Conservation (phyloP, 2,888 invertebrate species). For the Brenthis hecate region DNA sequence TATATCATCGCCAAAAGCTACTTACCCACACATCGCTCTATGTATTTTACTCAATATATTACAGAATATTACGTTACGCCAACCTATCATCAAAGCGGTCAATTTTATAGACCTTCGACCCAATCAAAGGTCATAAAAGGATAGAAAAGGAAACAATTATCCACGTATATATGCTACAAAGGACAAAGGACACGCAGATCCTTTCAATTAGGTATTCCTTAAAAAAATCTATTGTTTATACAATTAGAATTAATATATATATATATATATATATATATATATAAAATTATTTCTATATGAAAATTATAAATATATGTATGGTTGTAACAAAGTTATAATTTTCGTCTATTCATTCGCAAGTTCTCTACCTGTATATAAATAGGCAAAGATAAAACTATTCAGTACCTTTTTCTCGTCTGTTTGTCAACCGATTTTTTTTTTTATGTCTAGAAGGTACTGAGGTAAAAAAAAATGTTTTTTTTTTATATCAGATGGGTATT, state of each 20-base stretch:
- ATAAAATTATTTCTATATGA: no score
- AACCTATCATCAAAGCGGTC: slow-evolving; percentile 3
- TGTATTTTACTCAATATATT: slow-evolving; percentile 1
- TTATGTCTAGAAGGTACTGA: no score
- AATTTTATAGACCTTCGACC: slow-evolving; percentile 10
- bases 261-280: neutral
- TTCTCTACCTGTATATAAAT: no score
- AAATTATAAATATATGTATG: no score
- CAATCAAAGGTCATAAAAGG: slow-evolving; percentile 31
- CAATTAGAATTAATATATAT: neutral
- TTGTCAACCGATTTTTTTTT: no score
- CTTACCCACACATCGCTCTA: neutral
- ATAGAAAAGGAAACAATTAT: slow-evolving; percentile 35
- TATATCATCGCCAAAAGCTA: neutral
- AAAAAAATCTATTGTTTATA: neutral
- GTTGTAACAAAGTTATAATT: no score
- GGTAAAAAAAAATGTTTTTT: no score
- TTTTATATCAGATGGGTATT: no score
- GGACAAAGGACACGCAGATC: slow-evolving; percentile 8
- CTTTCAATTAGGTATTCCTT: slow-evolving; percentile 14
- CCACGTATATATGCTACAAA: slow-evolving; percentile 19
- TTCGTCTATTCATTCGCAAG: no score
- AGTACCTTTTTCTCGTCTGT: no score
- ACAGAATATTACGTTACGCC: slow-evolving; percentile 1
- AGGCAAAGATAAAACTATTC: no score